These are phyloP conservation scores for Cantharis lateralis DNA, from an alignment of 2,888 invertebrate species.

Conservation along the genomic window DNA sequence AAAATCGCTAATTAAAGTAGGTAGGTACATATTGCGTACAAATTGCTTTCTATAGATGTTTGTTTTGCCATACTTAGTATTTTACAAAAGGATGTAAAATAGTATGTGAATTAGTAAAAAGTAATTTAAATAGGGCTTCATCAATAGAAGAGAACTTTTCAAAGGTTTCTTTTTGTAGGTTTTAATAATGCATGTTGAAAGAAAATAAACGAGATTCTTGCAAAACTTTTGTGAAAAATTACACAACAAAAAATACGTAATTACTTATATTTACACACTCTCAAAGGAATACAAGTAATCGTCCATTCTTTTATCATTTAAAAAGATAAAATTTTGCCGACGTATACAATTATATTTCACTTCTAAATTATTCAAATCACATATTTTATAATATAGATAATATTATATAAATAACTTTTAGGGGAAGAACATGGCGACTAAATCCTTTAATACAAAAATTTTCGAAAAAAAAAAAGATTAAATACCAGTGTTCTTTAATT, in stretches of 20 bases:
- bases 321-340: neutral
- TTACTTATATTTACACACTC: neutral
- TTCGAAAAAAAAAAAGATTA: no score
- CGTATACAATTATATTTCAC: no score
- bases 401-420: no score
- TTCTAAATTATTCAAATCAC: no score
- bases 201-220: neutral
- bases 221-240: neutral
- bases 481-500: no score
- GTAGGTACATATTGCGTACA: neutral
- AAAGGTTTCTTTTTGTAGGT: neutral
- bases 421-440: neutral
- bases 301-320: neutral
- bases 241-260: neutral
- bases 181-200: neutral
- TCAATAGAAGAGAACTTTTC: neutral
- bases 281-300: neutral
- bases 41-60: neutral
- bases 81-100: slow-evolving; percentile 8
- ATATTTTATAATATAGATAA: no score
- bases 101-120: slow-evolving; percentile 22
- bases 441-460: neutral
- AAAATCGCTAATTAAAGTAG: neutral
- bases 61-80: neutral
- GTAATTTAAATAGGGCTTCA: slow-evolving; percentile 8